Evolutionary conservation across 2,888 invertebrate genomes (phyloP).

Genomic region (Phymatocera aterrima): DNA sequence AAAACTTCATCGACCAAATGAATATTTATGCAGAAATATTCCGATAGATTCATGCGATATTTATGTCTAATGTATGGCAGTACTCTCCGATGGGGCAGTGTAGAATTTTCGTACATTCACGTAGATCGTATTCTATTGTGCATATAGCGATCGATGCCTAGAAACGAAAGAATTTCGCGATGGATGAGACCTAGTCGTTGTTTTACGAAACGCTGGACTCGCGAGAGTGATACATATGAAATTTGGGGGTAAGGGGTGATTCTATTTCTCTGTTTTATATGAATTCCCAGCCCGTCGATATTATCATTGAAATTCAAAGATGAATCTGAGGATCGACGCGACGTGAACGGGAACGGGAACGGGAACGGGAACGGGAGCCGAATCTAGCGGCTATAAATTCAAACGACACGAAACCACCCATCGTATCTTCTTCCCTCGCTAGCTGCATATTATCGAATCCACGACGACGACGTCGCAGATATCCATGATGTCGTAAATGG

Average conservation of each 20-base stretch:
- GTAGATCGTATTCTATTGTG: no score
- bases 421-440: neutral
- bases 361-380: neutral
- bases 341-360: neutral
- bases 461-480: neutral
- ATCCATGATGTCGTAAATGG: conserved; percentile 26
- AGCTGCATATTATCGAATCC: conserved; percentile 14
- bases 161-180: no score
- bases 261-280: neutral
- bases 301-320: conserved; percentile 15
- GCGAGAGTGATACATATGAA: neutral
- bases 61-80: no score
- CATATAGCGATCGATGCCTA: no score
- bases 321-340: conserved; percentile 13
- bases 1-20: no score
- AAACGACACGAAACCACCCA: conserved; percentile 20
- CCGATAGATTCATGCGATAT: no score
- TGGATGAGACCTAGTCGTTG: no score
- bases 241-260: neutral
- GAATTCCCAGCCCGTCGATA: neutral
- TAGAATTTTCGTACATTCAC: no score
- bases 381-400: conserved; percentile 40
- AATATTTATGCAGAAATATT: no score
- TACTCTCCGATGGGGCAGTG: no score
- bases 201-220: neutral